Evolutionary conservation across 1,140 invertebrate genomes (phyloP), one percentile per base, ranked within the genome.

Genomic region (Drosophila micromelanica): DNA sequence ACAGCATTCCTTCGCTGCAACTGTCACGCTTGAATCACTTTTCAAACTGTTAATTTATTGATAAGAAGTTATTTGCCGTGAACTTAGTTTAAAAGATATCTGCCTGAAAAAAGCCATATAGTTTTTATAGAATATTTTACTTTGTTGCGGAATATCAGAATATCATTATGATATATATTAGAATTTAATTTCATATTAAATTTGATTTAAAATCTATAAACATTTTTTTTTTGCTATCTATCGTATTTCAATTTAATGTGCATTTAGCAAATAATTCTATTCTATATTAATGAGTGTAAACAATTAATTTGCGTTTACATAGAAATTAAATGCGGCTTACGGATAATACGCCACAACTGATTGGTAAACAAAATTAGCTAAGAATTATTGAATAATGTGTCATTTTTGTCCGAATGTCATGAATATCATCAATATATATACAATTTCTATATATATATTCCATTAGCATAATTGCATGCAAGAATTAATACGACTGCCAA

Each of bases 401-500:
- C 49, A 43, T 15, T 43, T 43, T 40, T 40, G 35, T 23, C 11
- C 5, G 40, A 40, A 17, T 17, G 32, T 5, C 61, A 35, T 52
- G 49, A 63, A 52, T 40, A 48, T 60, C 60, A 57, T 40, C 54
- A 67, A 35, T 32, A 57, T 52, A 40, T 52, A 45, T 20, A 3
- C 7, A 45, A 43, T 32, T 51, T 35, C 5, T 5, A 54, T 2
- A 54, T 56, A 54, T 56, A 65, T 45, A 57, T 59, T 45, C 15
- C n/a, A 72, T 72, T 72, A 59, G 69, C 69, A 59, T 67, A 59
- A 67, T 72, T 72, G 32, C 8, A 37, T 17, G 30, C 40, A 35
- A 35, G 46, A 67, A 72, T 59, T 72, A 67, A 60, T 52, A 46
- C 40, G 30, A 46, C 46, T 75, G 80, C 30, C 71, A 84, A 79